Percentiles rank a stretch among this genome's conserved stretches.
Evolutionary conservation across 2,113 vertebrate genomes (phyloP).

Genomic region (Poeciliopsis retropinna): DNA sequence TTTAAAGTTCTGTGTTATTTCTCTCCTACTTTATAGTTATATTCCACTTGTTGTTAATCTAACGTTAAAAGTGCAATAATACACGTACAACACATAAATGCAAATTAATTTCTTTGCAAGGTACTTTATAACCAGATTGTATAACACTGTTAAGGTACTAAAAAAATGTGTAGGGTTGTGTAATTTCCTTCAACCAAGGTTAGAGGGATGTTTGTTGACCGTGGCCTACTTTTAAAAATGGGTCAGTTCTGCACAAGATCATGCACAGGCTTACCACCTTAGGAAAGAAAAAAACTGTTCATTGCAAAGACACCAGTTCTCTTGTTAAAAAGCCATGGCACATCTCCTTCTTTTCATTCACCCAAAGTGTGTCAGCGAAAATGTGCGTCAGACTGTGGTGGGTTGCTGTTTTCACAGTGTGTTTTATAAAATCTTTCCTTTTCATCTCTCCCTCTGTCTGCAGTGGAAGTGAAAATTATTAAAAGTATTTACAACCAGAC

Average conservation of each 20-base stretch:
- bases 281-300: constrained; percentile 15
- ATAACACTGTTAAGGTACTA: not conserved
- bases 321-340: not conserved
- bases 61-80: not conserved
- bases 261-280: constrained; percentile 10
- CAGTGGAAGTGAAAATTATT: constrained; percentile 9
- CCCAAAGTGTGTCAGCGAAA: not conserved
- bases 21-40: not conserved
- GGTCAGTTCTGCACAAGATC: constrained; percentile 6
- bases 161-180: not conserved
- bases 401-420: not conserved
- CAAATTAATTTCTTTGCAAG: not conserved
- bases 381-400: not conserved
- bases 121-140: not conserved
- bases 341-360: not conserved
- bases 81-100: not conserved
- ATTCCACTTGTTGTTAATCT: not conserved
- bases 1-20: not conserved
- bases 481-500: constrained; percentile 28
- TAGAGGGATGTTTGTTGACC: not conserved
- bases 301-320: not conserved
- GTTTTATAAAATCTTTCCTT: not conserved
- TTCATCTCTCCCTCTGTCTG: constrained; percentile 9
- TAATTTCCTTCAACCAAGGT: constrained; percentile 3
- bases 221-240: constrained; percentile 25